Base-by-base conservation (phyloP, 2,113 vertebrate genomes). In the Oncorhynchus nerka region DNA sequence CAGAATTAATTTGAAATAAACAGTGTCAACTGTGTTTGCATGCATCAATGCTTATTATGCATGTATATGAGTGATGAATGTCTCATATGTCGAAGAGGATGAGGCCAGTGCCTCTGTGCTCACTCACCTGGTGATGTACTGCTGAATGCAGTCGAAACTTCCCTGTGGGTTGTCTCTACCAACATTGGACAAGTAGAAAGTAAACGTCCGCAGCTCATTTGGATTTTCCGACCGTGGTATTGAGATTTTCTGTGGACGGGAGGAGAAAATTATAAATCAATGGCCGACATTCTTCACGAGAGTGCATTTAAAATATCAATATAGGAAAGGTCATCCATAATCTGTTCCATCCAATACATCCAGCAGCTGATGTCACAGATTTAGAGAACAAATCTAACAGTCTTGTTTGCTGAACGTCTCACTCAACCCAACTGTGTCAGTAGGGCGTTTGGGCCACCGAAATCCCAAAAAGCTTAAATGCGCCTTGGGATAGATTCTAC, bases 121-220 rank as follows among this genome's bases (percentile, higher is more conserved):
- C 7, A 62, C 79, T 94, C 95, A 99, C 98, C 97, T 97, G 84
- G 96, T 95, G 3, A 96, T 94, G 77, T 96, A 98, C 88, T 99
- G 98, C 93, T 98, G 97, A 90, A 99, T 94, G 81, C 98, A 98
- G 92, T 98, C 96, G 4, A 99, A 99, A 85, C 97, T 99, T 55
- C 97, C 96, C 81, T 99, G 98, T 0, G 97, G 97, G 85, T 95
- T 97, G 83, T 99, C 98, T 70, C 96, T 95, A 89, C 97, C 97
- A n/a, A 97, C 95, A 22, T 97, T 95, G 19, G 97, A 97, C 88
- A 99, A 93, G 83, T 99, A 97, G 83, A 99, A 99, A 0, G 95
- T 95, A 93, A 99, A 99, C 0, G 94, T 94, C 65, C 96, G 86
- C 12, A 94, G 85, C 34, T 97, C 96, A 0, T 92, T 80, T 0